phyloP scores from a whole-genome alignment of 2,888 invertebrate genomes.

The Choreutis nemorana region DNA sequence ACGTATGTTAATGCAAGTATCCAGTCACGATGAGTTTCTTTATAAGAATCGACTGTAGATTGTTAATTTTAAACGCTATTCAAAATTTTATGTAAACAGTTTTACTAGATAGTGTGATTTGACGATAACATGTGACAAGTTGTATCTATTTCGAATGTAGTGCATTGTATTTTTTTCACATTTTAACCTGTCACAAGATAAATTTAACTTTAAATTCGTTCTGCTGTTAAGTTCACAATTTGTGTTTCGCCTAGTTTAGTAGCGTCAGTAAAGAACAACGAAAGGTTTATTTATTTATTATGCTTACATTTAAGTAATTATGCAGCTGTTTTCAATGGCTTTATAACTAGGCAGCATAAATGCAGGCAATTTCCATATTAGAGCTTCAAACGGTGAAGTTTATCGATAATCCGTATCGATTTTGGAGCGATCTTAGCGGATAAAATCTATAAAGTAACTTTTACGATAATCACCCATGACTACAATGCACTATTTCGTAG shows the following conservation, averaged over 20 bases:
- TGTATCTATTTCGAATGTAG: no score
- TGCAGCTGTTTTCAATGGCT: conserved; percentile 8
- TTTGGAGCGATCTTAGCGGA: conserved; percentile 30
- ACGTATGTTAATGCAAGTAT: conserved; percentile 31
- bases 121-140: conserved; percentile 1
- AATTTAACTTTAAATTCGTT: no score
- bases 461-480: conserved; percentile 27
- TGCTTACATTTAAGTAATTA: no score
- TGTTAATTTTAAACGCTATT: no score
- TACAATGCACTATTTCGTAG: conserved; percentile 43
- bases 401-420: conserved; percentile 45
- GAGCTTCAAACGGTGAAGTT: no score
- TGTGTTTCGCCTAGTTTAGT: conserved; percentile 2
- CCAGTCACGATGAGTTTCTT: conserved; percentile 7
- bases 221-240: conserved; percentile 1
- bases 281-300: no score
- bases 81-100: conserved; percentile 3
- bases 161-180: not conserved
- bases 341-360: conserved; percentile 18
- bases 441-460: conserved; percentile 20
- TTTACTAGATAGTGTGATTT: conserved; percentile 4
- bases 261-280: conserved; percentile 11
- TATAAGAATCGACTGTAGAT: no score
- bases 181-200: conserved; percentile 3
- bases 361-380: no score